A percentile compares a stretch with the other conserved stretches of the same genome.
Evolutionary conservation across 2,888 invertebrate genomes (phyloP).

Genomic region (Hirtodrosophila cameraria): DNA sequence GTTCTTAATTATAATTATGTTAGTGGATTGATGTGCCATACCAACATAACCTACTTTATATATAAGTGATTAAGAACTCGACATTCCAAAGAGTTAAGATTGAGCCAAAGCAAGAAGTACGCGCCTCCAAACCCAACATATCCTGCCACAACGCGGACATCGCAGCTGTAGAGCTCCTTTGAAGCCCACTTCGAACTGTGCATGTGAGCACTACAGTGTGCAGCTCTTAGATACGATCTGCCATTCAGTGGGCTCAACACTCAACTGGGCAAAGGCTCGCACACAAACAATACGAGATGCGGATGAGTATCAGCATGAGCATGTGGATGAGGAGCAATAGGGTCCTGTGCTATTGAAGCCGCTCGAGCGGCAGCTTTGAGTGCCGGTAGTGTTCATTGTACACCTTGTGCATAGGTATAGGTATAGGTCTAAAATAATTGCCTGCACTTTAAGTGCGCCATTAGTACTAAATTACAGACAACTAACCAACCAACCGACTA

Average conservation of each 20-base stretch:
- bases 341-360: slow-evolving; percentile 36
- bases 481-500: slow-evolving; percentile 26
- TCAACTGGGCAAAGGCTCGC: background rate
- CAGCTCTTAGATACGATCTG: slow-evolving; percentile 1
- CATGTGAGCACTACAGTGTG: no score
- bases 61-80: no score
- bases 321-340: slow-evolving; percentile 18
- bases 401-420: slow-evolving; percentile 18
- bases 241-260: background rate
- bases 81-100: no score
- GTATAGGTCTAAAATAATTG: slow-evolving; percentile 72
- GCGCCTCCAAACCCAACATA: no score
- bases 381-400: slow-evolving; percentile 19
- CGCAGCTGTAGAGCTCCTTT: no score
- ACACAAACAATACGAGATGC: slow-evolving; percentile 13
- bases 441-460: slow-evolving; percentile 74
- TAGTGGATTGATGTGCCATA: no score
- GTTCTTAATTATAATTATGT: no score
- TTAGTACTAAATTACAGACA: slow-evolving; percentile 78
- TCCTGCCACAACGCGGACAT: no score
- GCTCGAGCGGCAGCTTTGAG: slow-evolving; percentile 50
- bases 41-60: no score
- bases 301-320: no score
- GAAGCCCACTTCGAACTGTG: no score
- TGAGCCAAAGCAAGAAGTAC: no score